Percentiles rank a stretch among this genome's conserved stretches.
Evolutionary conservation across 2,797 vertebrate genomes (phyloP).

Genomic region (Arnoldichthys spilopterus): DNA sequence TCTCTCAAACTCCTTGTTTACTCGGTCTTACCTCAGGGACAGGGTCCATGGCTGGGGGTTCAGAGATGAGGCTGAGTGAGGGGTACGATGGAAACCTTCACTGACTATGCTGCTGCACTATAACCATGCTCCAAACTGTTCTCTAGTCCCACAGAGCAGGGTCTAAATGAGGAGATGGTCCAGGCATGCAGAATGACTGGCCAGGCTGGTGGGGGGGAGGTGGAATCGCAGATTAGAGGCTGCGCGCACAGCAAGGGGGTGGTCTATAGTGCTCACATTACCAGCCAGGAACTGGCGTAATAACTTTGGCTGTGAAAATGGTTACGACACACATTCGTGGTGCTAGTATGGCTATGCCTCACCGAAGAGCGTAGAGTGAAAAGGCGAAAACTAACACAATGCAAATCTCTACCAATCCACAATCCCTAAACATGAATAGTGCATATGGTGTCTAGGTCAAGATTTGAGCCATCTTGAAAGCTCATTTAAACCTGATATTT

Average conservation of each 20-base stretch:
- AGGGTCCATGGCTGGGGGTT: constrained; percentile 67
- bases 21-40: constrained; percentile 71
- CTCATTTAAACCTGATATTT: constrained; percentile 2
- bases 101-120: constrained; percentile 35
- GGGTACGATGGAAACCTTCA: background rate
- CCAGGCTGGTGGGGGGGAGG: constrained; percentile 37
- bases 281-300: constrained; percentile 5
- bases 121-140: constrained; percentile 56
- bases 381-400: background rate
- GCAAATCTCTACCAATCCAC: no score
- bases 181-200: constrained; percentile 53
- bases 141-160: constrained; percentile 43
- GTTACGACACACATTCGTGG: background rate
- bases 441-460: background rate
- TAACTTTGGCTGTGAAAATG: constrained; percentile 7
- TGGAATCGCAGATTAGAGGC: constrained; percentile 32
- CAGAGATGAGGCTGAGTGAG: constrained; percentile 16
- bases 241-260: constrained; percentile 47
- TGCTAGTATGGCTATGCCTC: background rate
- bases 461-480: background rate
- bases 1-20: background rate
- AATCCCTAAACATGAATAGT: background rate
- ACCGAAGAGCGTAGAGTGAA: background rate
- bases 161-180: constrained; percentile 77
- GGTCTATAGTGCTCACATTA: constrained; percentile 32